Base-by-base conservation (phyloP, 2,888 invertebrate genomes). In the Julus scandinavius region DNA sequence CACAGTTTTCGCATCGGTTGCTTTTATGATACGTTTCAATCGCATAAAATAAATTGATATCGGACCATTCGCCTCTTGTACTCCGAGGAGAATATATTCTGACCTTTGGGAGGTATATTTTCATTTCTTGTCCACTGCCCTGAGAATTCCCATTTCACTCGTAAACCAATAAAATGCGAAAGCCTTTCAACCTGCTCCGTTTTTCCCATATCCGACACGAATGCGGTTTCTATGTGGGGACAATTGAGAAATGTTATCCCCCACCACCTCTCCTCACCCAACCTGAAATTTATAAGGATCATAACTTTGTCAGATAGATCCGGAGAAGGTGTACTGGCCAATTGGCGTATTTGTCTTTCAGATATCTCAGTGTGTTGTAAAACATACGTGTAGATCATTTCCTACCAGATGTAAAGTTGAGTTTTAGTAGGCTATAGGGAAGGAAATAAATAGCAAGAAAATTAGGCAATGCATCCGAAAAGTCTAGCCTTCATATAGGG, bases 1-100 rank as follows among this genome's bases (percentile, higher is more conserved):
- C 85, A 85, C 85, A 49, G 85, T 85, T 85, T 85, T 85, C 85
- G 85, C 85, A 85, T 85, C 85, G 50, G 20, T 85, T 85, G 50
- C 49, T 50, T 85, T 85, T 85, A 85, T 85, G 85, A 85, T 85
- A 45, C 50, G 41, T 49, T 85, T 85, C 85, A 85, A 85, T 85
- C 85, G 85, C 45, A 85, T 85, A 85, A 85, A 85, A 85, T 85
- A 85, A 85, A 85, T 85, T 85, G 85, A 85, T 85, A 85, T 50
- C 50, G 50, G 85, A 85, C 45, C 50, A 29, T 29, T 80, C 38
- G 38, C 80, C 38, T 80, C 38, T 38, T 29, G 38, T 13, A 38
- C 38, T 38, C 80, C 20, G 17, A 40, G 40, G 7, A 85, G 38
- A 45, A 85, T 85, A 85, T 85, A 50, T 49, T 85, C 45, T 9